Base-by-base conservation (phyloP, 2,888 invertebrate genomes). In the Cosmia trapezina region DNA sequence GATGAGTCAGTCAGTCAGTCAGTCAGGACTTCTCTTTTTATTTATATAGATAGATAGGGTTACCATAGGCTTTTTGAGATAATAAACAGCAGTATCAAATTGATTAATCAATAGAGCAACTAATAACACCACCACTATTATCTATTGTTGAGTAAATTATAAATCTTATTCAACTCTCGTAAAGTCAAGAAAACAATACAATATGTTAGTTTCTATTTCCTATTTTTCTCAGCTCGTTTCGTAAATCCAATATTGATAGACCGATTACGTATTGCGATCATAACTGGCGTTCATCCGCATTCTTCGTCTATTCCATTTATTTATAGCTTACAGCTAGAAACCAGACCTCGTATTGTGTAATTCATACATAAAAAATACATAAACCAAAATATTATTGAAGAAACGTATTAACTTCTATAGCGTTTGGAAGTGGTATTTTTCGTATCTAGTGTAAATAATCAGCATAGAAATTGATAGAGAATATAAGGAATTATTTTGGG, bases 281-380 rank as follows among this genome's bases (percentile, higher is more conserved):
- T 78, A 62, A 62, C 64, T 45, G 14, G 33, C 65, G 59, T 59
- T 9, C 68, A 66, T 80, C 80, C 82, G 78, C 82, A 78, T 80
- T 81, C 78, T 69, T 73, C 22, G 28, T 61, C 33, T 53, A 56
- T 68, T 77, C 45, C 49, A 80, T 64, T 57, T 71, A 76, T 81
- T 72, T 65, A 80, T 73, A 62, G 47, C 47, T 22, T 37, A 17
- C 43, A 49, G 62, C 67, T 73, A 45, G 49, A 81, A 66, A 69
- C 57, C 68, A 77, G 65, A 49, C 12, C 45, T 28, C 67, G 56
- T 45, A 56, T 81, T 73, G 43, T 68, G 61, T 81, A 68, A 73
- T 65, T 37, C 57, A 63, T 69, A 63, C n/a, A 82, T 80, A 78
- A 81, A 80, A 41, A 73, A 73, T 54, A 54, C 57, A 80, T 73